Base-by-base conservation (phyloP, 2,888 invertebrate species). In the Cosmopolites sordidus region DNA sequence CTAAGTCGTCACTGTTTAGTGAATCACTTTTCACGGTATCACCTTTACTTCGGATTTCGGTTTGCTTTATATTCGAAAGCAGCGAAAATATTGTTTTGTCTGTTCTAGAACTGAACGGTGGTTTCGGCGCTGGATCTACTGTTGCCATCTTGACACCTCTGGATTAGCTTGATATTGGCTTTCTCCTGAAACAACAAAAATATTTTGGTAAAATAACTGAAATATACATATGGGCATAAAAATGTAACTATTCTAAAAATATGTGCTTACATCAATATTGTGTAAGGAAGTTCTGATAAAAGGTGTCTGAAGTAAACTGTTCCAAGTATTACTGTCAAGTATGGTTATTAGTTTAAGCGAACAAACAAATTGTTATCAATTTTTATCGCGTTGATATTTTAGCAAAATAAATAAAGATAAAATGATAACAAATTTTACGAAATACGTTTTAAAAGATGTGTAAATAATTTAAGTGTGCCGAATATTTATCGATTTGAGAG, bases 1-100 rank as follows among this genome's bases (percentile, higher is more conserved):
- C 52, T 38, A 62, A 49, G 42, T 64, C 60, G 6, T 60, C 63
- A 29, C 39, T 43, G 29, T 59, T 43, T 9, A 33, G 29, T 5
- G 18, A 48, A 22, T 56, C 45, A 11, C 37, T 40, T 22, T 22
- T 22, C 22, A 8, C 22, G 22, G 8, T 8, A 37, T 54, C 48
- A 12, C 2, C 1, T 39, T 46, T 2, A 18, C 14, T 12, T 17
- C 8, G 27, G 2, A 16, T 11, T 3, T 39, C 39, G 12, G 12
- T 15, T 8, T 2, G 15, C 29, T 51, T 56, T 44, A 58, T 16
- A 9, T 58, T 56, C 8, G 59, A 59, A 40, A 59, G 37, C 15
- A 59, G 30, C 15, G 29, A 47, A 45, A 52, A 59, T 9, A 59
- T 38, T 8, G 59, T 59, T 44, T 57, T 59, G 5, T 22, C 17